These are phyloP conservation scores for Bagarius yarrelli DNA, from an alignment of 2,113 vertebrate genomes.

Conservation along the genomic window DNA sequence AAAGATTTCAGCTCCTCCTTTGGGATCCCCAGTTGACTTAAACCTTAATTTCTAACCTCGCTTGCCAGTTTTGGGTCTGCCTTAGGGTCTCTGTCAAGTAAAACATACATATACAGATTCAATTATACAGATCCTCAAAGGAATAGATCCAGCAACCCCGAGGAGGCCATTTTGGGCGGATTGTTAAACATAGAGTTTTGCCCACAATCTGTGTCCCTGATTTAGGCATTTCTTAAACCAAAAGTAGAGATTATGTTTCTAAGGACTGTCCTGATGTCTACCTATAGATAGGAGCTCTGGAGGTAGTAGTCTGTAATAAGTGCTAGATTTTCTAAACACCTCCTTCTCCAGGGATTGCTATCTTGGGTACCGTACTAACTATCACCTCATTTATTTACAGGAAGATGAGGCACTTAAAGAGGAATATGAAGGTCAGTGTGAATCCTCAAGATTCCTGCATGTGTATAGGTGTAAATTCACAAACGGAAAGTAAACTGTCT, in stretches of 20 bases:
- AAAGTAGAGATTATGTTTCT: background rate
- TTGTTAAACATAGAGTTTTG: background rate
- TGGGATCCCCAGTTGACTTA: background rate
- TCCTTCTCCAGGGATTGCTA: background rate
- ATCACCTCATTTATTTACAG: constrained; percentile 48
- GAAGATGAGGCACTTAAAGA: constrained; percentile 46
- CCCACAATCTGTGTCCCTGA: background rate
- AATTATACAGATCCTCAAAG: background rate
- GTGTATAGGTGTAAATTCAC: constrained; percentile 13
- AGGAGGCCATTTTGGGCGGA: background rate
- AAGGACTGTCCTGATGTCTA: background rate
- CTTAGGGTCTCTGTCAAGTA: background rate
- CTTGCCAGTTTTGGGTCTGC: background rate
- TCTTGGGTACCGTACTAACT: background rate
- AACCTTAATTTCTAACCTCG: background rate
- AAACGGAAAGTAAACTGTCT: background rate
- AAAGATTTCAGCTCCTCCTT: background rate
- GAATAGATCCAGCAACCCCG: background rate
- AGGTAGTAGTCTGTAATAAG: background rate
- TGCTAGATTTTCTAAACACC: background rate
- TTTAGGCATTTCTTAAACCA: background rate
- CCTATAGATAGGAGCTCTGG: background rate
- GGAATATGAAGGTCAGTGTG: constrained; percentile 62
- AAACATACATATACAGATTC: too few species aligned
- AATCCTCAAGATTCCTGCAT: background rate